phyloP scores from a whole-genome alignment of 2,797 vertebrate species.

The Hypotaenidia philippensis region DNA sequence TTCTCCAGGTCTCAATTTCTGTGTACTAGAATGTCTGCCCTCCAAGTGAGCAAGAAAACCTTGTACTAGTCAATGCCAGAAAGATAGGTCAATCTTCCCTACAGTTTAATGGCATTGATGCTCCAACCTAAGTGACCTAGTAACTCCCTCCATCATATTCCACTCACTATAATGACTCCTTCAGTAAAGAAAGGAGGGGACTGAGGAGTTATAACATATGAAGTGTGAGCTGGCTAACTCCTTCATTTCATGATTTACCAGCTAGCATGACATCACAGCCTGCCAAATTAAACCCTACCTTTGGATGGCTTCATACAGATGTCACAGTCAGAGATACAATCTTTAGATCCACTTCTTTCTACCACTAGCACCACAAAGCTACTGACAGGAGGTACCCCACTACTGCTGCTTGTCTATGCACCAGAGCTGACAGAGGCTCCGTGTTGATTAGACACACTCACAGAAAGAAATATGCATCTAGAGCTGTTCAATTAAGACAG shows the following conservation, averaged over 20 bases:
- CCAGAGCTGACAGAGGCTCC: not conserved
- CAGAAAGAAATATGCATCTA: not conserved
- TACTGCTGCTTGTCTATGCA: not conserved
- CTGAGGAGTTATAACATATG: fast-evolving
- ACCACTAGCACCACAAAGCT: not conserved
- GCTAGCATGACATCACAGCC: not conserved
- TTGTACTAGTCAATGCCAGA: not conserved
- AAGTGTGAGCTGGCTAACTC: not conserved
- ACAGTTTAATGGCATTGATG: not conserved
- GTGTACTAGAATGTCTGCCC: not conserved
- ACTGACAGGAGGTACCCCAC: not conserved
- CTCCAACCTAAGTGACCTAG: not conserved
- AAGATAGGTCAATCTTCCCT: not conserved
- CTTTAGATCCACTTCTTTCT: not conserved
- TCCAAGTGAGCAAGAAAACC: not conserved
- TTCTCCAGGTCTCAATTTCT: not conserved
- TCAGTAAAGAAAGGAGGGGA: not conserved
- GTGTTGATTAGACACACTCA: not conserved
- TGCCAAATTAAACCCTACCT: not conserved
- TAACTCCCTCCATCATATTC: not conserved
- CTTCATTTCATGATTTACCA: not conserved
- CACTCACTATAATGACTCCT: not conserved
- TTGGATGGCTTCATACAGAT: not conserved
- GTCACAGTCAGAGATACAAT: not conserved
- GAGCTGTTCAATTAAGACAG: not conserved